Conservation (phyloP, 1,140 invertebrate species). For the Leptopilina clavipes region DNA sequence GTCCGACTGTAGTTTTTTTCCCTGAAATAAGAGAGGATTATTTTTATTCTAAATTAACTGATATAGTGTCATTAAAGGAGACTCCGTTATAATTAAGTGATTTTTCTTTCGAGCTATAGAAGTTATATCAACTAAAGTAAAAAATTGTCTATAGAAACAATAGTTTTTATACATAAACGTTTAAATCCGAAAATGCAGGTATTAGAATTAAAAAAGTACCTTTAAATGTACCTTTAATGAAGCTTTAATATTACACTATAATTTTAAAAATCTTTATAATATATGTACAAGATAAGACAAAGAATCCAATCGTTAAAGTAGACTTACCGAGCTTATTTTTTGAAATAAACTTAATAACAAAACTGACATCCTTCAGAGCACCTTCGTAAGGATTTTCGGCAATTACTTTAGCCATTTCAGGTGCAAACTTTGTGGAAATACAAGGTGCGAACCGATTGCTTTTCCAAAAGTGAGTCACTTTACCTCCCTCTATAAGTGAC, state of each 20-base stretch:
- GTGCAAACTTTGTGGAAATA: conserved; percentile 75
- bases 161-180: no score
- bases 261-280: no score
- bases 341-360: conserved; percentile 72
- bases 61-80: no score
- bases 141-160: no score
- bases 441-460: conserved; percentile 82
- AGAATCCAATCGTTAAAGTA: background rate
- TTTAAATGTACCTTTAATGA: no score
- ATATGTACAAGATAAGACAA: no score
- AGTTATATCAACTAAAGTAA: no score
- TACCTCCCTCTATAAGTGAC: conserved; percentile 81
- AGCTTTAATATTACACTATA: no score
- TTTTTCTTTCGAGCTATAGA: no score
- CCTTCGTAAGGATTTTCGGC: conserved; percentile 72
- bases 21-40: conserved; percentile 60
- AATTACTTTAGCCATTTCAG: conserved; percentile 66
- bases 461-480: conserved; percentile 84
- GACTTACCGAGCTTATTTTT: conserved; percentile 72
- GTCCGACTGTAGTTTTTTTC: conserved; percentile 77
- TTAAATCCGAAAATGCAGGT: no score
- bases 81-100: no score
- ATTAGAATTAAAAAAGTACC: no score
- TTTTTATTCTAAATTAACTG: background rate
- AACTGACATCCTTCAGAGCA: conserved; percentile 70